Evolutionary conservation across 1,140 invertebrate genomes (phyloP), one percentile per base, ranked within the genome.

Genomic region (Papilio polytes): DNA sequence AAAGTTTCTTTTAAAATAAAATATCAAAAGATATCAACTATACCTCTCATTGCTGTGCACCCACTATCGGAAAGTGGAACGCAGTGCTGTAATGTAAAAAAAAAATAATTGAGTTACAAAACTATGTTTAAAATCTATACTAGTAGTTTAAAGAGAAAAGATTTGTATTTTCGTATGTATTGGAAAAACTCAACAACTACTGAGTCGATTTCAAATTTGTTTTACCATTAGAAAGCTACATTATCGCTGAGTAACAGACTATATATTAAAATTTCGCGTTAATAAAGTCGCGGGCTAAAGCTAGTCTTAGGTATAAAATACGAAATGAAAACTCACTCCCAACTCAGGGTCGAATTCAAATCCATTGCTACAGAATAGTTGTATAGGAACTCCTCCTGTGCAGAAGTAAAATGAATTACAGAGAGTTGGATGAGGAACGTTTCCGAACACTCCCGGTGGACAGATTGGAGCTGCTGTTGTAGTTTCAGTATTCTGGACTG

Each of bases 351-450:
- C 86, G 53, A 89, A 92, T 83, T 91, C 90, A 10, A 80, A 84
- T 15, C 88, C 90, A 13, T 72, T 20, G 4, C 73, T 36, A 76
- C 91, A 92, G 26, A 74, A 83, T 7, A 89, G 72, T 51, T 87
- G 81, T 10, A 88, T 77, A 8, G 85, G 78, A 6, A 83, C n/a
- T 18, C 91, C 88, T 26, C 80, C 84, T 0, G 83, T 81, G 46
- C 91, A 92, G 41, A 86, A 76, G 46, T 86, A 90, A 77, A 84
- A 92, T 8, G 82, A 82, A 66, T 89, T 80, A 72, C 91, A 92
- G 12, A 70, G 18, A 15, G 74, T 78, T 36, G 89, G 88, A 77
- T 90, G 87, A 3, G 90, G 72, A 2, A 89, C 22, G 22, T 86
- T 87, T 10, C 88, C 90, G 6, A 81, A 83, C 4, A 86, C 81